Percentiles rank a stretch among this genome's conserved stretches.
phyloP scores from a whole-genome alignment of 1,140 invertebrate genomes.

The Dinothrombium tinctorium region DNA sequence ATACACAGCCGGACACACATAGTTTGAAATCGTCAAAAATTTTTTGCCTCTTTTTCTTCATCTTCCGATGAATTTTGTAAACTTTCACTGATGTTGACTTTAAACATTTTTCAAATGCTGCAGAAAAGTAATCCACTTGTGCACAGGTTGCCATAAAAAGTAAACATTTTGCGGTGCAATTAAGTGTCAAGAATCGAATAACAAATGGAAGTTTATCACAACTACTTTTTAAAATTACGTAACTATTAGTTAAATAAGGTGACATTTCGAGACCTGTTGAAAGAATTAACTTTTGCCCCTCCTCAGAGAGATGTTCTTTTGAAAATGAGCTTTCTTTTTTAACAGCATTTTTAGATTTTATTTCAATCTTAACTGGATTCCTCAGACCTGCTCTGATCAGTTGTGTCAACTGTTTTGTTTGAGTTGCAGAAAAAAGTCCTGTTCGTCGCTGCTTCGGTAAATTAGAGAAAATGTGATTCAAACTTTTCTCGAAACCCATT shows the following conservation, averaged over 20 bases:
- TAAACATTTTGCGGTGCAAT: conserved; percentile 49
- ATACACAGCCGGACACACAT: conserved; percentile 37
- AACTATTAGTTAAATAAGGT: conserved; percentile 8
- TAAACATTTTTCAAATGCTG: conserved; percentile 15
- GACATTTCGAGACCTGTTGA: conserved; percentile 10
- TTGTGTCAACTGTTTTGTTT: conserved; percentile 78
- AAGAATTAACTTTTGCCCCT: background rate
- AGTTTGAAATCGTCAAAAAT: conserved; percentile 60
- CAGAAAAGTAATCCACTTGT: conserved; percentile 70
- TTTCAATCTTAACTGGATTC: conserved; percentile 72
- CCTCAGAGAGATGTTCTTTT: background rate
- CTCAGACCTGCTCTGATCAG: conserved; percentile 75
- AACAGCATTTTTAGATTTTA: conserved; percentile 46
- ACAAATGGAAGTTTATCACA: conserved; percentile 48
- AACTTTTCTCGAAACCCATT: conserved; percentile 57
- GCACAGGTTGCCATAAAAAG: conserved; percentile 90
- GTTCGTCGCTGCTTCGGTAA: conserved; percentile 80
- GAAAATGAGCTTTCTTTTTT: background rate
- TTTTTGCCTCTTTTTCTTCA: conserved; percentile 63
- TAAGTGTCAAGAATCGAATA: conserved; percentile 40
- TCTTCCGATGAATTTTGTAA: conserved; percentile 52
- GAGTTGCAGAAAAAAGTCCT: conserved; percentile 92
- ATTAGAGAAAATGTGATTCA: conserved; percentile 70
- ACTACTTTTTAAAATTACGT: conserved; percentile 27
- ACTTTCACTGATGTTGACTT: conserved; percentile 9